Base-by-base conservation (phyloP, 2,888 invertebrate genomes). In the Glyphotaelius pellucidus region DNA sequence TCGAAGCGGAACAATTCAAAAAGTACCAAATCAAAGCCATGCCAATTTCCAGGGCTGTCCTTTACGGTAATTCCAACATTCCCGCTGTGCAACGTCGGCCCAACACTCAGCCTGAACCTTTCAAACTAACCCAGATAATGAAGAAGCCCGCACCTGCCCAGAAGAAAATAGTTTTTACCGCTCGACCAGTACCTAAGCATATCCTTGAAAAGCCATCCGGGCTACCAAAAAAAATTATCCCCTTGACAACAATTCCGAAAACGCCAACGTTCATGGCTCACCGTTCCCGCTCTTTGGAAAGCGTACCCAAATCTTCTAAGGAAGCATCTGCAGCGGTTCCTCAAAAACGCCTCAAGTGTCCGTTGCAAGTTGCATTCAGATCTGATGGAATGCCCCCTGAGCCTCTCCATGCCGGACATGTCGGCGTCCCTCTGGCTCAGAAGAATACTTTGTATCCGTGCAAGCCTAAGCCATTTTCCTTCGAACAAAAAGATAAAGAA, bases 1-100 rank as follows among this genome's bases (percentile, higher is more conserved):
- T 96, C 94, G 97, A 97, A 94, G 93, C 97, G 0, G 97, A 97
- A 94, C 97, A 97, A 94, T 96, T 97, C 15, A 97, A 96, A 94
- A 97, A 97, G 95, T 96, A 96, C 94, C 96, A 97, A 94, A 96
- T 98, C 47, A 97, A 97, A 94, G 97, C 98, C 0, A 95, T 97
- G 91, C 97, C 97, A 3, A 95, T 98, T 88, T 97, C 97, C 90
- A 96, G 96, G 93, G 96, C 96, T 92, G 96, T 97, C 4, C 95
- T 97, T 79, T 95, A 96, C 93, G 96, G 96, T 2, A 94, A 95
- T 4, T 90, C 94, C 25, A 95, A 95, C 92, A 95, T 96, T n/a
- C 96, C 96, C 7, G 95, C 96, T 87, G 95, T 96, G 0, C 94
- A 95, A 0, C 96, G 95, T 91, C 97, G 97, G 94, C 96, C 96